Base-by-base conservation (phyloP, 2,888 invertebrate genomes). In the Bibio marci region DNA sequence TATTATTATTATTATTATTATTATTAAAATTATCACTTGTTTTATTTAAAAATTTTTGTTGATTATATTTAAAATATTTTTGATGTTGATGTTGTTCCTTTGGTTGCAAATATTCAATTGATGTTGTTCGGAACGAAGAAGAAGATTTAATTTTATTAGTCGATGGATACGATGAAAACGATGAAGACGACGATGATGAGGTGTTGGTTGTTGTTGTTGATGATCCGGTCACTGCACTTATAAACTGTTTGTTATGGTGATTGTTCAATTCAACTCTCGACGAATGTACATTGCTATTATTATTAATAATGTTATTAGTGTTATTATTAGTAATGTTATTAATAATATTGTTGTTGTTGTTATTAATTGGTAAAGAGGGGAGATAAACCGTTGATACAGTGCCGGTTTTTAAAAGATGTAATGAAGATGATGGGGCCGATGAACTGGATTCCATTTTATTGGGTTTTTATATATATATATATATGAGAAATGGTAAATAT, bases 201-300 rank as follows among this genome's bases (percentile, higher is more conserved):
- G 17, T 19, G 19, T 35, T 47, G 47, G 47, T 40, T 49, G 37
- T 38, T 41, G 41, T 39, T 39, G 43, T 41, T 44, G 51, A 51
- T 51, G 53, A 50, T 52, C 50, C 52, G 52, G 52, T 53, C 52
- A 52, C 48, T 54, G 54, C 55, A 54, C 53, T 55, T 51, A 50
- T 48, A 49, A 51, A 54, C 53, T 55, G 54, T 38, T 45, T 33
- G 41, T 33, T 35, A 43, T 10, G 30, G 8, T 22, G 4, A 22
- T 22, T 22, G 22, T 22, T 22, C 8, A 6, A 8, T 22, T 22
- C 41, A n/a, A 45, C 39, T 22, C 35, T 40, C 30, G 43, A 43
- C 25, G 43, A 38, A 41, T 45, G 43, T 43, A 35, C 34, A 27
- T 36, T 42, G 37, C 12, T 26, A 6, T 13, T 26, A 12, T 36